Evolutionary conservation across 64 coral and sea anemone species (phyloP).

Genomic region (Pocillopora verrucosa): DNA sequence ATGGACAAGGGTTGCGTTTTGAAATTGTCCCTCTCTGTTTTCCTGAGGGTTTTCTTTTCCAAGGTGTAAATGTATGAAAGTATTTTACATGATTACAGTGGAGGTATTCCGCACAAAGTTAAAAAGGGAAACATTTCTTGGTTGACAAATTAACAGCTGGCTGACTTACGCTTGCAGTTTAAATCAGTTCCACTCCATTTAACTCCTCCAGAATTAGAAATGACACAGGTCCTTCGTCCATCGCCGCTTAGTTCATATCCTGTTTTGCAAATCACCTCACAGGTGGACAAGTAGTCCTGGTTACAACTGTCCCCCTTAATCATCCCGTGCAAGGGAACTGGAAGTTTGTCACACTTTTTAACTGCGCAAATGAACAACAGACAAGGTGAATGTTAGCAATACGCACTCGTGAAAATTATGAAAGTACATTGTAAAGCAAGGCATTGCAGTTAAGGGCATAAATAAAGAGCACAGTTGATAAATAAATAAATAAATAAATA

Average conservation of each 20-base stretch:
- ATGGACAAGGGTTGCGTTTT: too few species aligned
- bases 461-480: too few species aligned
- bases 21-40: too few species aligned
- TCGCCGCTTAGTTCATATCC: conserved; percentile 68
- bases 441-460: too few species aligned
- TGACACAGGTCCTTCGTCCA: conserved; percentile 53
- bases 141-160: not conserved
- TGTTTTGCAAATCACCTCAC: conserved; percentile 74
- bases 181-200: conserved; percentile 71
- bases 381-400: not conserved
- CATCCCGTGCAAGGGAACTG: conserved; percentile 42
- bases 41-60: too few species aligned
- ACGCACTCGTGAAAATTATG: not conserved
- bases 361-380: conserved; percentile 39
- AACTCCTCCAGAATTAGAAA: conserved; percentile 18
- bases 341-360: conserved; percentile 54
- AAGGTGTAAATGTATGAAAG: too few species aligned
- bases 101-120: too few species aligned
- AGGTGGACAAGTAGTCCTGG: conserved; percentile 57
- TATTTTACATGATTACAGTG: too few species aligned
- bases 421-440: not conserved
- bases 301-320: conserved; percentile 64
- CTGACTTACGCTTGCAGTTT: conserved; percentile 57
- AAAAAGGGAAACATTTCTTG: not conserved
- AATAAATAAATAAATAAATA: too few species aligned